Conservation (phyloP, 2,888 invertebrate species). For the Pyrocoelia pectoralis region DNA sequence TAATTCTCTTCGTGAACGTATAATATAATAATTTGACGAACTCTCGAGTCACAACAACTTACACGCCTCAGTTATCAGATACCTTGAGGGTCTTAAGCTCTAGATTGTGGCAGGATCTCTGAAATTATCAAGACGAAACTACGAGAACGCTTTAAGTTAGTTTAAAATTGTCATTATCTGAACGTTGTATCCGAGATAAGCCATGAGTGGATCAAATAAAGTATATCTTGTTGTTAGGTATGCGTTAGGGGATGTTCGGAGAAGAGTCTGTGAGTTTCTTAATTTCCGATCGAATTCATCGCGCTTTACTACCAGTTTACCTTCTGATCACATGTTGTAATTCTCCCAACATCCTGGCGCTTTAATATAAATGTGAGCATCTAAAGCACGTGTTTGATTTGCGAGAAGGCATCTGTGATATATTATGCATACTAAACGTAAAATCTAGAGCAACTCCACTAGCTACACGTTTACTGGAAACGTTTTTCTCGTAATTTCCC, state of each 20-base stretch:
- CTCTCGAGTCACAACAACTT: too few relatives aligned
- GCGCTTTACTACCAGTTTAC: constrained; percentile 21
- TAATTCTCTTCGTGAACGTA: too few relatives aligned
- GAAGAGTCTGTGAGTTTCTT: constrained; percentile 22
- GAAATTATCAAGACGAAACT: too few relatives aligned
- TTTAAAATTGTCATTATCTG: too few relatives aligned
- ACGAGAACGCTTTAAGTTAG: too few relatives aligned
- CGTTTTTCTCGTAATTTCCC: constrained; percentile 19
- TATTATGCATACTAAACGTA: constrained; percentile 46
- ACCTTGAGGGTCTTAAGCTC: too few relatives aligned
- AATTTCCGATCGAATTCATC: constrained; percentile 25
- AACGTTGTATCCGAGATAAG: too few relatives aligned
- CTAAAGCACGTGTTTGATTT: constrained; percentile 47
- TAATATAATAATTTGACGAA: too few relatives aligned
- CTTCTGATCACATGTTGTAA: constrained; percentile 39
- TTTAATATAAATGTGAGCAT: constrained; percentile 46
- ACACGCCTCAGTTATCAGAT: too few relatives aligned
- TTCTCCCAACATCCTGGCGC: constrained; percentile 41
- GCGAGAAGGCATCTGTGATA: constrained; percentile 42
- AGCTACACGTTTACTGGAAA: constrained; percentile 16
- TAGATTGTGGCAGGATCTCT: too few relatives aligned
- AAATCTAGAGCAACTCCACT: constrained; percentile 35
- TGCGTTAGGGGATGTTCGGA: constrained; percentile 20
- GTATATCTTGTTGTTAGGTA: too few relatives aligned
- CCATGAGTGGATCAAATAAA: too few relatives aligned